These are phyloP conservation scores for Osedax frankpressi DNA, from an alignment of 2,888 invertebrate species.

Conservation along the genomic window DNA sequence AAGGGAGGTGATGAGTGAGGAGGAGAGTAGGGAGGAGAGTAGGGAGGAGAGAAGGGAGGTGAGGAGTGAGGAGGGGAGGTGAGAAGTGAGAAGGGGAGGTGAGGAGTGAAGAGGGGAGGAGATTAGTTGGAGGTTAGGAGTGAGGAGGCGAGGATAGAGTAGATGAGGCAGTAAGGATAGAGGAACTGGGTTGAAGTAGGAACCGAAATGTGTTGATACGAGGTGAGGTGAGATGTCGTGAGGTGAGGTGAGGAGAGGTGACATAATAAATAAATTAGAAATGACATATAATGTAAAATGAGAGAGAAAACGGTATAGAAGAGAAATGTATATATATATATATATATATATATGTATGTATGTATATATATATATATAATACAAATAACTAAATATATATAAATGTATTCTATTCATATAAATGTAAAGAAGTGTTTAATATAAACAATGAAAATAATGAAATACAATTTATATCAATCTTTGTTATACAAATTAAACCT, in stretches of 20 bases:
- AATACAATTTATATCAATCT: no score
- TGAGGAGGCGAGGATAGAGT: background rate
- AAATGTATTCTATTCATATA: no score
- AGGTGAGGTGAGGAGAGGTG: background rate
- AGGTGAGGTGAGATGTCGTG: background rate
- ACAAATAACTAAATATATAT: no score
- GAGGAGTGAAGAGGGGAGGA: background rate
- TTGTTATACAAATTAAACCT: constrained; percentile 47
- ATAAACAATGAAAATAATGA: no score
- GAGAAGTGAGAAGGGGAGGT: background rate
- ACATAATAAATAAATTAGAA: background rate
- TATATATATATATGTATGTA: background rate
- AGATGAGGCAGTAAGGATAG: background rate
- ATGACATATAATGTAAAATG: background rate
- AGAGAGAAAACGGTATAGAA: background rate
- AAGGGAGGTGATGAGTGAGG: background rate
- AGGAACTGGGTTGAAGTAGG: background rate
- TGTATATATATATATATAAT: no score
- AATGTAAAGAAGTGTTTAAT: no score
- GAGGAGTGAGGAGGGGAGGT: background rate
- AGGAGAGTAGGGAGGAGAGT: background rate
- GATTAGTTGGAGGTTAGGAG: background rate
- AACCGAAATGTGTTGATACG: background rate
- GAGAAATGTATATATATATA: background rate
- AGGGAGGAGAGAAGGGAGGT: background rate